Evolutionary conservation across 1,140 invertebrate genomes (phyloP).

Genomic region (Aphelenchoides avenae): DNA sequence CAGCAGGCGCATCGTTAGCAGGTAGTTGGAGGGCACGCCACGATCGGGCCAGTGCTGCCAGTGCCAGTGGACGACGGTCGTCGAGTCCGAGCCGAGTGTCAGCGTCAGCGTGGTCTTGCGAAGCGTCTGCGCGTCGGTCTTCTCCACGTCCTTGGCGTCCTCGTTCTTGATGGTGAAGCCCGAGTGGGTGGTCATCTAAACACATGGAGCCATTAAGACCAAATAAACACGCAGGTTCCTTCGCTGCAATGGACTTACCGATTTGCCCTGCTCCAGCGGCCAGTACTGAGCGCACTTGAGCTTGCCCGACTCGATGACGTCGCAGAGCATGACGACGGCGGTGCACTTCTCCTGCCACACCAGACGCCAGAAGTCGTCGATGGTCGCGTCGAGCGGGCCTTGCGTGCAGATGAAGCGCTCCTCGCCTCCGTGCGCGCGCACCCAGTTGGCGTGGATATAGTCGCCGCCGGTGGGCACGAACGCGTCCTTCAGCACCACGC

Average conservation of each 20-base stretch:
- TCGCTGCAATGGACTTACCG: no score
- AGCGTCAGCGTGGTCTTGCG: no score
- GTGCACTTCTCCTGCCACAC: constrained; percentile 61
- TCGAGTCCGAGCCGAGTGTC: no score
- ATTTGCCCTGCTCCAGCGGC: constrained; percentile 19
- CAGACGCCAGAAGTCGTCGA: constrained; percentile 63
- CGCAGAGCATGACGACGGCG: constrained; percentile 62
- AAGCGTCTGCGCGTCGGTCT: constrained; percentile 11
- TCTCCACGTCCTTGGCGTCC: background rate
- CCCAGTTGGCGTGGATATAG: no score
- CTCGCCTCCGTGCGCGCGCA: no score
- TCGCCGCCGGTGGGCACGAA: no score
- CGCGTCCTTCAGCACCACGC: no score
- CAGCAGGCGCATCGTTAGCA: constrained; percentile 26
- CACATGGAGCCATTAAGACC: no score
- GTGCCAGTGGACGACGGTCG: constrained; percentile 11
- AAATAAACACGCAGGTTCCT: no score
- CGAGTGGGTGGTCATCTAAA: constrained; percentile 4
- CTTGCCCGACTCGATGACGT: constrained; percentile 58
- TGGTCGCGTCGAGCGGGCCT: constrained; percentile 60
- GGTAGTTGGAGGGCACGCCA: constrained; percentile 30
- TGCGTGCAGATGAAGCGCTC: constrained; percentile 49
- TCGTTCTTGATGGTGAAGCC: constrained; percentile 4
- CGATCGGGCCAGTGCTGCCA: constrained; percentile 43
- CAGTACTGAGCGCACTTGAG: constrained; percentile 39